Percentiles rank a stretch among this genome's conserved stretches.
Conservation (phyloP, 2,888 invertebrate genomes). For the Ceraclea dissimilis region DNA sequence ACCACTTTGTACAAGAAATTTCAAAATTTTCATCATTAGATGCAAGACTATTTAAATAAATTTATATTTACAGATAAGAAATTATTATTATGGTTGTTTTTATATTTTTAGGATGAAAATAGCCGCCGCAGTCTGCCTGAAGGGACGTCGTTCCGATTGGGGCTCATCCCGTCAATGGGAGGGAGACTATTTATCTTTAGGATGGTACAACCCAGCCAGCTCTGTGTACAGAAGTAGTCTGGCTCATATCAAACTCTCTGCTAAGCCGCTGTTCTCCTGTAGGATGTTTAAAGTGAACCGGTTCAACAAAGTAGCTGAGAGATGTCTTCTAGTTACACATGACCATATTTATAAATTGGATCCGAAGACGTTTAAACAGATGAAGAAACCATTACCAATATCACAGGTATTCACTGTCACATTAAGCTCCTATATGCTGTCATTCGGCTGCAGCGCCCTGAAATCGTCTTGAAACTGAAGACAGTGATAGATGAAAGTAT, state of each 20-base stretch:
- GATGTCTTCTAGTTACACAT: conserved; percentile 85
- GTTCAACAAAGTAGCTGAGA: conserved; percentile 74
- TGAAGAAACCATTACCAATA: conserved; percentile 78
- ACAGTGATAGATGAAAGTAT: too few relatives aligned
- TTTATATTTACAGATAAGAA: too few relatives aligned
- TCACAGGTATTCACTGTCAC: conserved; percentile 63
- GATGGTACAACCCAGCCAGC: conserved; percentile 33
- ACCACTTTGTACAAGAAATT: too few relatives aligned
- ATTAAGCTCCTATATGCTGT: too few relatives aligned
- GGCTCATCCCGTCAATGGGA: conserved; percentile 37
- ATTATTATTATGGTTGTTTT: too few relatives aligned
- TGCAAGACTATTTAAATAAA: too few relatives aligned
- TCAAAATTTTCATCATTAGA: too few relatives aligned
- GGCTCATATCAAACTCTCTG: conserved; percentile 37
- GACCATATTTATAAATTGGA: conserved; percentile 82
- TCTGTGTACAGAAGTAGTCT: conserved; percentile 31
- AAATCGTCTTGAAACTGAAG: too few relatives aligned
- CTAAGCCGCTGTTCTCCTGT: conserved; percentile 52
- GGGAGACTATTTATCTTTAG: conserved; percentile 41
- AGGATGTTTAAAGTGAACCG: conserved; percentile 59
- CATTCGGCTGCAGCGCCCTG: too few relatives aligned
- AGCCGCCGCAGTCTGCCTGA: conserved; percentile 38
- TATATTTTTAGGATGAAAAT: conserved; percentile 38
- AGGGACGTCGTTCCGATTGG: conserved; percentile 35
- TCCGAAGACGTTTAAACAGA: conserved; percentile 73